Base-by-base conservation (phyloP, 2,113 vertebrate genomes). In the Pangasianodon hypophthalmus region DNA sequence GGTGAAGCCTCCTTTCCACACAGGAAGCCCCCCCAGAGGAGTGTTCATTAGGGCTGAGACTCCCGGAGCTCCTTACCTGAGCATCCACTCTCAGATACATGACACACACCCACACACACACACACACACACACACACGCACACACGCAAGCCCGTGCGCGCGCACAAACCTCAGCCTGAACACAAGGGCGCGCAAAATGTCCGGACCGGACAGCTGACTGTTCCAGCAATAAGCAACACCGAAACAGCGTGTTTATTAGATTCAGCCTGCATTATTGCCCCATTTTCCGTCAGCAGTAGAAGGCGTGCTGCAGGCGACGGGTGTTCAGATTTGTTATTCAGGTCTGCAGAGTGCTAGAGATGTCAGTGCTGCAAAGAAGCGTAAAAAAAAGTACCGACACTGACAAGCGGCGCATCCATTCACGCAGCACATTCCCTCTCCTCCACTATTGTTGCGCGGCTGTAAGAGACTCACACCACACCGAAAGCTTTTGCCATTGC, bases 1-100 rank as follows among this genome's bases (percentile, higher is more conserved):
- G 95, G 94, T 96, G 93, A 94, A 94, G 92, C 91, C 92, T 93
- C 93, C 92, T 94, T 92, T 95, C 93, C 94, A 94, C 93, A 93
- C 93, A 93, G 94, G 94, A 94, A 94, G 93, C 92, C 93, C 94
- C 37, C 94, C 95, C 94, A 92, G 93, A 93, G 94, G 95, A 93
- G 88, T 94, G 92, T 94, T 96, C 95, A 96, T 96, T 96, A 96
- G 92, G 90, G 89, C 71, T 71, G 29, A 73, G 92, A 91, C 93
- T 93, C 94, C 94, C 85, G 92, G 90, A 93, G 94, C 91, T 93
- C 90, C 90, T 90, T 87, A 93, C 87, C 93, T 92, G 88, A 67
- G 88, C 79, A 86, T 69, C 52, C 32, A 62, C 90, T 89, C 82
- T 90, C 24, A 90, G 91, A 90, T 90, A 92, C 92, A 93, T 93